Conservation (phyloP, 2,113 vertebrate species). For the Malurus cyaneus region DNA sequence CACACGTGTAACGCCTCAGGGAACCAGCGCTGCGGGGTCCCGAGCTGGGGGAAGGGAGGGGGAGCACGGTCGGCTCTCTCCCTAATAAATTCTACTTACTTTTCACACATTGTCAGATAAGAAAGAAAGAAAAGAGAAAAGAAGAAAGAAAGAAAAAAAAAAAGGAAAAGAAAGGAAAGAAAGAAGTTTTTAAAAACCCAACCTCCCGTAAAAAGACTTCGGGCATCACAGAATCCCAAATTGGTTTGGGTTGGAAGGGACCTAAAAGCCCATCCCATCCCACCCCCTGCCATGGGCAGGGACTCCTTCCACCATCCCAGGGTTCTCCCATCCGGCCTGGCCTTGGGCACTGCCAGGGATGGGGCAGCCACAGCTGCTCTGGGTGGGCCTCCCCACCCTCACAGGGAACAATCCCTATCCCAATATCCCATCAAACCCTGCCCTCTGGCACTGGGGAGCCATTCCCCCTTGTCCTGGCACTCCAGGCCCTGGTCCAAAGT, state of each 20-base stretch:
- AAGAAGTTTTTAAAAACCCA: not conserved
- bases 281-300: not conserved
- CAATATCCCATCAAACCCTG: fast-evolving
- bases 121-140: not conserved
- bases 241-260: not conserved
- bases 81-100: not conserved
- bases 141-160: too few relatives aligned
- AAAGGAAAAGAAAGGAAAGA: too few relatives aligned
- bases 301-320: fast-evolving
- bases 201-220: not conserved
- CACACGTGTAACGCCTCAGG: not conserved
- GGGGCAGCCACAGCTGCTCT: not conserved
- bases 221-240: not conserved
- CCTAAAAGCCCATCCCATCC: not conserved
- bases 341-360: fast-evolving
- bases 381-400: not conserved
- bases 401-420: fast-evolving
- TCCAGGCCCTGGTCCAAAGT: not conserved
- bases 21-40: not conserved
- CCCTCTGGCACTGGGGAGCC: not conserved
- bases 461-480: not conserved
- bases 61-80: not conserved
- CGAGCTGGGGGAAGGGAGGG: not conserved
- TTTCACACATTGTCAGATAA: not conserved
- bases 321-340: fast-evolving